These are phyloP conservation scores for Strongylocentrotus purpuratus DNA, from an alignment of 35 echinoderm and acorn worm species.

Conservation along the genomic window DNA sequence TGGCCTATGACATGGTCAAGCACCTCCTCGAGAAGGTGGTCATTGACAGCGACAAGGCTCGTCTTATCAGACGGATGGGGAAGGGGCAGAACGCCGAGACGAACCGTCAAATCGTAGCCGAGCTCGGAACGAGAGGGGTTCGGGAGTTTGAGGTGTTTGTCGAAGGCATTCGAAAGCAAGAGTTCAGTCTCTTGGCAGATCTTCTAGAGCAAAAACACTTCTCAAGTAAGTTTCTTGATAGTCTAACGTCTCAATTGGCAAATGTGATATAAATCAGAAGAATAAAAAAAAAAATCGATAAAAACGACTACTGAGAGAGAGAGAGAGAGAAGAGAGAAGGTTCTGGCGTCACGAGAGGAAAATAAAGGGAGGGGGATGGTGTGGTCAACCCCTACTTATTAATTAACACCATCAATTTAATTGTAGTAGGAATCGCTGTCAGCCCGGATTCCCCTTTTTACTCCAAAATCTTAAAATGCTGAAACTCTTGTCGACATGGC, in stretches of 20 bases:
- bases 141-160: slow-evolving; percentile 83
- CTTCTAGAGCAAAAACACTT: slow-evolving; percentile 89
- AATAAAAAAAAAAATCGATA: no score
- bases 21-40: slow-evolving; percentile 82
- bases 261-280: no score
- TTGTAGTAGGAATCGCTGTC: no score
- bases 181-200: slow-evolving; percentile 79
- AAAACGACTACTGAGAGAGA: neutral
- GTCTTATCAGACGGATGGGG: slow-evolving; percentile 67
- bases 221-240: slow-evolving; percentile 80
- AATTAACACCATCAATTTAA: no score
- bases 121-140: slow-evolving; percentile 73
- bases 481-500: no score
- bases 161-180: slow-evolving; percentile 64
- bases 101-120: slow-evolving; percentile 68
- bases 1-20: slow-evolving; percentile 79
- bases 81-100: slow-evolving; percentile 65
- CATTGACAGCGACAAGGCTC: slow-evolving; percentile 74
- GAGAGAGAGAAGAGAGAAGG: neutral
- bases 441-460: no score
- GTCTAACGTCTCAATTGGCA: neutral
- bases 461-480: no score
- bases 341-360: neutral
- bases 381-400: no score
- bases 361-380: no score